Conservation (phyloP, 2,797 vertebrate genomes). For the Sciurus carolinensis region DNA sequence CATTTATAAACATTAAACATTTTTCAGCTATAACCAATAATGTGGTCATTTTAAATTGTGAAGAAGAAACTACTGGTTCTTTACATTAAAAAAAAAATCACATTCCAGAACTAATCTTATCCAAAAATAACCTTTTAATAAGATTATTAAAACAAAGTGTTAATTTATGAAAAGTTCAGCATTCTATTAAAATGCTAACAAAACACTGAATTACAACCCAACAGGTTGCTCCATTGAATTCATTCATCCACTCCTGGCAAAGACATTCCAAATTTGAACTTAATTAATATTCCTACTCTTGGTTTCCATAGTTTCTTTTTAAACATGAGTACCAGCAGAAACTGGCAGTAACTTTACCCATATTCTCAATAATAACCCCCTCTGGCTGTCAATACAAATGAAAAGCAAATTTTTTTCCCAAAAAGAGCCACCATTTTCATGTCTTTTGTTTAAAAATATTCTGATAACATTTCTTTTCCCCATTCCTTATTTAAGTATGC, state of each 20-base stretch:
- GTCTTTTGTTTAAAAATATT: slow-evolving; percentile 88
- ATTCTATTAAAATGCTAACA: slow-evolving; percentile 90
- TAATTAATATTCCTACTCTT: slow-evolving; percentile 93
- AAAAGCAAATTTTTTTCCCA: slow-evolving; percentile 87
- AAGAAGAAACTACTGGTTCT: slow-evolving; percentile 81
- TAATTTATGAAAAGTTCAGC: slow-evolving; percentile 91
- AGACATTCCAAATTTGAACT: slow-evolving; percentile 92
- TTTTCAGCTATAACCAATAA: slow-evolving; percentile 23
- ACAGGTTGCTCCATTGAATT: slow-evolving; percentile 91
- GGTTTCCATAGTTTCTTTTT: slow-evolving; percentile 95
- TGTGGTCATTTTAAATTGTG: slow-evolving; percentile 42
- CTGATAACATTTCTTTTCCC: slow-evolving; percentile 77
- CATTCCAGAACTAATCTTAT: slow-evolving; percentile 88
- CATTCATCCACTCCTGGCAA: slow-evolving; percentile 90
- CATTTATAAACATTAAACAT: background rate
- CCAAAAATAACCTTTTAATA: slow-evolving; percentile 91
- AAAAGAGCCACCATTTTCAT: slow-evolving; percentile 87
- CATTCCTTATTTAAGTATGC: slow-evolving; percentile 73
- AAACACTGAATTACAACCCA: slow-evolving; percentile 90
- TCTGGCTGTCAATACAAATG: slow-evolving; percentile 89
- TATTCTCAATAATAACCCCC: slow-evolving; percentile 93
- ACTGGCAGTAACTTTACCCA: slow-evolving; percentile 91
- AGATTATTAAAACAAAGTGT: slow-evolving; percentile 92
- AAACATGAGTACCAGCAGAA: slow-evolving; percentile 90
- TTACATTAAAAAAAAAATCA: slow-evolving; percentile 81